Conservation (phyloP, 1,140 invertebrate species). For the Daktulosphaira vitifoliae region DNA sequence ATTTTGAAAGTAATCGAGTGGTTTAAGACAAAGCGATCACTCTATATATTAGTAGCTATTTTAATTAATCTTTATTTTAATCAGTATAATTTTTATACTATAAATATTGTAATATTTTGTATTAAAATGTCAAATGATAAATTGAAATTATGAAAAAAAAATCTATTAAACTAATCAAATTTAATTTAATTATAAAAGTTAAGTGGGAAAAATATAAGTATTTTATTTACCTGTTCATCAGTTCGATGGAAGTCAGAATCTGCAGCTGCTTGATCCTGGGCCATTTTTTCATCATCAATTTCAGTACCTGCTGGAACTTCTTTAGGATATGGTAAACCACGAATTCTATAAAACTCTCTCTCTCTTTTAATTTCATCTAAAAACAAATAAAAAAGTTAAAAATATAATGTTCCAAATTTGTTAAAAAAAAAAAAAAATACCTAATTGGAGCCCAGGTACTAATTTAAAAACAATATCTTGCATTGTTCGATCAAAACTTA, state of each 20-base stretch:
- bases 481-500: constrained; percentile 95
- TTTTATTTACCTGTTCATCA: constrained; percentile 74
- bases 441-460: constrained; percentile 83
- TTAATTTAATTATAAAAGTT: no score
- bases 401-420: neutral
- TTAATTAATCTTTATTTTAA: no score
- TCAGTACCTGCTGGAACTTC: constrained; percentile 61
- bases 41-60: no score
- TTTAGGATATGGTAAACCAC: constrained; percentile 79
- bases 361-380: constrained; percentile 79
- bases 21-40: no score
- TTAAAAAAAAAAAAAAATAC: constrained; percentile 46
- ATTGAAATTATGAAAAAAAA: no score
- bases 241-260: constrained; percentile 86
- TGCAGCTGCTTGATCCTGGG: constrained; percentile 55
- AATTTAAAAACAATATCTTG: constrained; percentile 98
- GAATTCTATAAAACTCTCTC: constrained; percentile 73
- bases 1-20: no score
- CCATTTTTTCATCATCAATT: constrained; percentile 55
- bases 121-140: no score
- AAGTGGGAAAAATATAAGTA: no score
- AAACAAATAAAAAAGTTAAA: neutral
- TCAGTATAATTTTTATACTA: no score
- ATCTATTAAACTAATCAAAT: no score
- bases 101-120: no score